Base-by-base conservation (phyloP, 1,140 invertebrate species). In the Drosophila micromelanica region DNA sequence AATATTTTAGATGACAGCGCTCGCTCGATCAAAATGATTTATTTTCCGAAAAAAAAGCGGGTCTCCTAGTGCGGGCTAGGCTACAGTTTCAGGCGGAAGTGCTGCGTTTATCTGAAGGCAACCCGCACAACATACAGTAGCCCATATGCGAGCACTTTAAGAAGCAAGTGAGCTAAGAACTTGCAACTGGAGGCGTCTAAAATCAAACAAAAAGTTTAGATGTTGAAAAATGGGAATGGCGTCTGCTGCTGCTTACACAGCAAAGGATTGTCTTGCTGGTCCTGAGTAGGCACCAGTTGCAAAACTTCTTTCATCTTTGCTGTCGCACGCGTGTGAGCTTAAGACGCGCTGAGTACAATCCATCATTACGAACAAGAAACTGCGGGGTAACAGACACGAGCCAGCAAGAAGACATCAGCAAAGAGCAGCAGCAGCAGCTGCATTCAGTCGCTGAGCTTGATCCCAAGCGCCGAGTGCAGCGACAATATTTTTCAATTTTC, bases 401-500 rank as follows among this genome's bases (percentile, higher is more conserved):
- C 30, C 42, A 55, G 40, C 45, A 40, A 45, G 27, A 55, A 59
- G 46, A 45, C 38, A 43, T 42, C 27, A 42, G 20, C 43, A 75
- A 13, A 15, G 7, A 59, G 46, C 32, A 55, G 30, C 62, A 55
- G 30, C 62, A 67, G 56, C 54, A 20, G n/a, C 27, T 27, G 23
- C 23, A 27, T 27, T 3, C 23, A 27, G 23, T 27, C 13, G 46
- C 46, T 63, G 37, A 57, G 57, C 72, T 71, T 62, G 67, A 77
- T 68, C 45, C 76, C 27, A 61, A 46, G 60, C 51, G 57, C 11
- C 37, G 37, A 67, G 59, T 37, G 55, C 78, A 51, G 76, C 76
- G 67, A 89, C 85, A 90, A 89, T 89, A 74, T 84, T 89, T 89
- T 89, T 89, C 84, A 89, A 89, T 89, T 89, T 89, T 84, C 84